Base-by-base conservation (phyloP, 2,113 vertebrate genomes). In the Triplophysa dalaica region DNA sequence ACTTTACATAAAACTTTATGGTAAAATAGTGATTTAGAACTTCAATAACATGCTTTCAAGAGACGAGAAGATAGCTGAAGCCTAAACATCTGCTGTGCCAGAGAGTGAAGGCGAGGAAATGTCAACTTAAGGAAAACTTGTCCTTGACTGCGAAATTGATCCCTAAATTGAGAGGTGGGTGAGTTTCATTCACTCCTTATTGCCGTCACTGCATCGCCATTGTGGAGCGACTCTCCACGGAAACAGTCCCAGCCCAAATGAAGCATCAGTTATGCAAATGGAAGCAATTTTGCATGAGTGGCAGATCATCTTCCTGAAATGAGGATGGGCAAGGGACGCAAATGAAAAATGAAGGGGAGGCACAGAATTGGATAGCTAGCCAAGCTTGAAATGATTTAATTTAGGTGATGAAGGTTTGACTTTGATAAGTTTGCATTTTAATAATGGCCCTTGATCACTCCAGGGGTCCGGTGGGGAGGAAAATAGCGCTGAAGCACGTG, bases 301-400 rank as follows among this genome's bases (percentile, higher is more conserved):
- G 79, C 87, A 87, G 19, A 33, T 77, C 68, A 62, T 62, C 88
- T 80, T 85, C 84, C 86, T 78, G 80, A 83, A 85, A 86, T 54
- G 87, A 86, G 87, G 87, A 91, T 81, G 87, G 89, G 85, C 85
- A 86, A 81, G 80, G 69, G 83, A 85, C 66, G 76, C 21, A 26
- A 85, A 87, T 89, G 64, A 61, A 87, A 87, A 89, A 90, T 87
- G 90, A 81, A 81, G 81, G 81, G 83, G 86, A 67, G 65, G 72
- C 77, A 14, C 63, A 79, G 80, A 85, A n/a, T 83, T 80, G 60
- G 79, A 50, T 86, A 85, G 82, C 83, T 89, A 88, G 80, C 87
- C 90, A 89, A 85, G 91, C 92, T 91, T 90, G 89, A 94, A 94
- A 94, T 91, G 0, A 93, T 94, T 94, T 92, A 87, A 93, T 93